A percentile compares a stretch with the other conserved stretches of the same genome.
Evolutionary conservation across 2,888 invertebrate species (phyloP).

Genomic region (Pseudococcus viburni): DNA sequence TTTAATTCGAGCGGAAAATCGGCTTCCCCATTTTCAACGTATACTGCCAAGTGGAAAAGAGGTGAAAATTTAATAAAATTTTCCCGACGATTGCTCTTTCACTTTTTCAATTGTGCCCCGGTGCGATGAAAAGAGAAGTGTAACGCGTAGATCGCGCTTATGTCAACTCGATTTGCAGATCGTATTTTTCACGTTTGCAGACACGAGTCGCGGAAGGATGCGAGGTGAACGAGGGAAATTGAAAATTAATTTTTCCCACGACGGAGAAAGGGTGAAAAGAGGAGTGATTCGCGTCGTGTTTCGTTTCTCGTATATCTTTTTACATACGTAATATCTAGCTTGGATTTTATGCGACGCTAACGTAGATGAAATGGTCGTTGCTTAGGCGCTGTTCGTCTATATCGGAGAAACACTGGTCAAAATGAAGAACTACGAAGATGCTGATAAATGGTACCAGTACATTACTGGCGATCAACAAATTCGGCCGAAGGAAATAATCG

Average conservation of each 20-base stretch:
- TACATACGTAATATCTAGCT: background rate
- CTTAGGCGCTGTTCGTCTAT: conserved; percentile 88
- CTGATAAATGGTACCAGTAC: conserved; percentile 83
- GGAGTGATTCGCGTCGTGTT: background rate
- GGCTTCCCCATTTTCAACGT: background rate
- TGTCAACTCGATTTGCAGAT: conserved; percentile 1
- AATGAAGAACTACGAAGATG: conserved; percentile 85
- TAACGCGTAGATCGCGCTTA: background rate
- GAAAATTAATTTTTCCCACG: background rate
- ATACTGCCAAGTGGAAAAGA: background rate
- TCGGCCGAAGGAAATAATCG: conserved; percentile 29
- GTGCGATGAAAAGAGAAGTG: background rate
- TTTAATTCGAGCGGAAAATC: conserved; percentile 39
- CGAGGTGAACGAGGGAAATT: background rate
- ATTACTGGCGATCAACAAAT: conserved; percentile 53
- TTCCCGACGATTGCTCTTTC: conserved; percentile 31
- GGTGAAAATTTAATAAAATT: conserved; percentile 54
- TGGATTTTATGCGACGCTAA: background rate
- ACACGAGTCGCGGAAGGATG: background rate
- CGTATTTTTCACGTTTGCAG: background rate
- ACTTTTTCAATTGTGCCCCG: background rate
- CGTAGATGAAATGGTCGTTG: conserved; percentile 69
- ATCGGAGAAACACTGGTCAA: conserved; percentile 90
- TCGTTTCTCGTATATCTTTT: background rate
- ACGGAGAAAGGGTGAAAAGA: background rate